Percentiles rank a stretch among this genome's conserved stretches.
Evolutionary conservation across 2,888 invertebrate genomes (phyloP).

Genomic region (Drepanosiphum platanoidis): DNA sequence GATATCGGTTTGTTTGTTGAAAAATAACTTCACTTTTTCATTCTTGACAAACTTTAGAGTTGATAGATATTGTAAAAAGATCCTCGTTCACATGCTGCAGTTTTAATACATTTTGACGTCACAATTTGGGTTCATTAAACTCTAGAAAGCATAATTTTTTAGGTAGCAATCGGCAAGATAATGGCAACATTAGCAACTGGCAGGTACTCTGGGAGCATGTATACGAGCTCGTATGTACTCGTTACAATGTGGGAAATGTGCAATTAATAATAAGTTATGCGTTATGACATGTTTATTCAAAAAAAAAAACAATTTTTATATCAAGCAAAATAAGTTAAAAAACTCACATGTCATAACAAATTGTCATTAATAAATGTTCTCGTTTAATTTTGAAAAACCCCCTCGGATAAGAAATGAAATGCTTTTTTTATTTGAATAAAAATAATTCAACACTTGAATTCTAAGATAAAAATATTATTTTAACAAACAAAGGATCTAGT

Average conservation of each 20-base stretch:
- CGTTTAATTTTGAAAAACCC: background rate
- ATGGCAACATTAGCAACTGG: background rate
- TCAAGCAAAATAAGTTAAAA: no score
- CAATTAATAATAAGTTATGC: background rate
- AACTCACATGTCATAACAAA: no score
- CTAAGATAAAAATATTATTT: no score
- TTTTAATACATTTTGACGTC: background rate
- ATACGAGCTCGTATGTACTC: background rate
- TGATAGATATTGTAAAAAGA: background rate
- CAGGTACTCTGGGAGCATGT: background rate
- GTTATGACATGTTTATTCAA: background rate
- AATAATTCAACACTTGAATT: no score
- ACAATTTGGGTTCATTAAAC: constrained; percentile 24
- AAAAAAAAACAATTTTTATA: no score
- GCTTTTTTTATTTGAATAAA: no score
- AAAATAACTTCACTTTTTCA: background rate
- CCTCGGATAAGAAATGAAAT: background rate
- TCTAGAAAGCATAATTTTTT: background rate
- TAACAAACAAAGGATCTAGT: no score
- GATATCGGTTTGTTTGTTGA: no score
- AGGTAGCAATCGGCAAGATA: background rate
- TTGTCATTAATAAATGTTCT: background rate
- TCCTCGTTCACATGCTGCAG: background rate
- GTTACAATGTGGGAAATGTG: background rate
- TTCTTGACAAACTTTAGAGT: background rate